These are phyloP conservation scores for Lampris incognitus DNA, from an alignment of 2,113 vertebrate genomes.

Conservation along the genomic window DNA sequence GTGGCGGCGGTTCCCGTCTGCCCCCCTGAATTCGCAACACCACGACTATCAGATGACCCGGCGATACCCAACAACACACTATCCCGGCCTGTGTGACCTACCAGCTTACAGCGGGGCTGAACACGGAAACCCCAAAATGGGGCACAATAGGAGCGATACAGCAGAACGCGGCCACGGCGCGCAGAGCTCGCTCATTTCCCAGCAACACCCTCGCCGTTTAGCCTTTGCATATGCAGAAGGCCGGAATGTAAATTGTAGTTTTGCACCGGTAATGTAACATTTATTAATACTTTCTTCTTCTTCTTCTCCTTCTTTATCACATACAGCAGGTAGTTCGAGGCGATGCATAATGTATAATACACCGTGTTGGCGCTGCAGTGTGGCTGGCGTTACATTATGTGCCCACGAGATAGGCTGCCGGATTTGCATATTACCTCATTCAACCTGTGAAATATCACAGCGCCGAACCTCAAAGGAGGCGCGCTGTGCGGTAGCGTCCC, in stretches of 20 bases:
- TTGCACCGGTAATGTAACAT: neutral
- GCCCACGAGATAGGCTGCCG: too few species aligned
- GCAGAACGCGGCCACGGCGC: neutral
- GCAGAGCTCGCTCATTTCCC: neutral
- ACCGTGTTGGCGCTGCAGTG: neutral
- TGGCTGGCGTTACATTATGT: neutral
- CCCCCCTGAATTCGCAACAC: too few species aligned
- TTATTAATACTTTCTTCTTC: neutral
- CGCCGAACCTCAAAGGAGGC: neutral
- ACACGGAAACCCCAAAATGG: too few species aligned
- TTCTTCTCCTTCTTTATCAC: too few species aligned
- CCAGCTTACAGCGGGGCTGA: too few species aligned
- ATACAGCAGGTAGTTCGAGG: neutral
- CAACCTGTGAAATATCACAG: conserved; percentile 19
- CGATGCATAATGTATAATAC: neutral
- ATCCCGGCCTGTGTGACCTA: too few species aligned
- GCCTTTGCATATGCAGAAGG: neutral
- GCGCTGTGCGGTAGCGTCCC: conserved; percentile 8
- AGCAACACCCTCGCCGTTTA: neutral
- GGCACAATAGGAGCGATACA: too few species aligned
- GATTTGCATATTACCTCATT: conserved; percentile 32
- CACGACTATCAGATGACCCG: too few species aligned
- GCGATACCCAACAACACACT: neutral
- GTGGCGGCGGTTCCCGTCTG: too few species aligned
- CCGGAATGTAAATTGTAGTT: neutral